phyloP scores from a whole-genome alignment of 2,888 invertebrate genomes.

The Penaeus monodon region DNA sequence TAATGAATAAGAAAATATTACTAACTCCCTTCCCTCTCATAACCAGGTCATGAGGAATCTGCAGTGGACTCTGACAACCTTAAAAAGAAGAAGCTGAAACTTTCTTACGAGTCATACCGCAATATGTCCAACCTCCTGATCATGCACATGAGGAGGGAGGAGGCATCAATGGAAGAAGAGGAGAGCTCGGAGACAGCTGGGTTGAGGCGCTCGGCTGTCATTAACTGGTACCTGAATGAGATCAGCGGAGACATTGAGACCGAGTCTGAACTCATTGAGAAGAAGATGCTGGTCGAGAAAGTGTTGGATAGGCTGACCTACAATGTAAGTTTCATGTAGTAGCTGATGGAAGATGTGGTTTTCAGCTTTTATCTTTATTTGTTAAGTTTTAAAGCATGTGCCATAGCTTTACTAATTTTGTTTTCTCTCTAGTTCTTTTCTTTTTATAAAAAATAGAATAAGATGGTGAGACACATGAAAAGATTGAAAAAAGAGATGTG shows the following conservation, averaged over 20 bases:
- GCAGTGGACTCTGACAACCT: slow-evolving; percentile 13
- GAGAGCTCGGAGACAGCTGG: slow-evolving; percentile 66
- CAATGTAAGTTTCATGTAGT: slow-evolving; percentile 76
- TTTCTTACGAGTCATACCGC: slow-evolving; percentile 95
- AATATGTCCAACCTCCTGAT: slow-evolving; percentile 91
- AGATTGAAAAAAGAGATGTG: background rate
- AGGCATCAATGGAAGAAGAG: slow-evolving; percentile 71
- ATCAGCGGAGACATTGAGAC: slow-evolving; percentile 88
- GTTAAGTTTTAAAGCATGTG: too few species aligned
- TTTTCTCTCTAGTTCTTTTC: too few species aligned
- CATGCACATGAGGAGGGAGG: slow-evolving; percentile 88
- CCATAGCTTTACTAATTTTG: too few species aligned
- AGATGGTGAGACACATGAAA: too few species aligned
- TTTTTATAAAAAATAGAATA: too few species aligned
- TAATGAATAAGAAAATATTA: too few species aligned
- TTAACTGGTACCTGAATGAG: slow-evolving; percentile 93
- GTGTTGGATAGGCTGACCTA: slow-evolving; percentile 91
- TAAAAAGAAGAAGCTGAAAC: slow-evolving; percentile 69
- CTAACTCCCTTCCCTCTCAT: background rate
- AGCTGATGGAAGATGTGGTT: too few species aligned
- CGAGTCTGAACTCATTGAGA: slow-evolving; percentile 89
- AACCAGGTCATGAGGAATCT: slow-evolving; percentile 26
- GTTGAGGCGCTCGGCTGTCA: slow-evolving; percentile 81
- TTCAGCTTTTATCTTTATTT: too few species aligned
- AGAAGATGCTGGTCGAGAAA: slow-evolving; percentile 91